Conservation (phyloP, 2,888 invertebrate species). For the Chesias legatella region DNA sequence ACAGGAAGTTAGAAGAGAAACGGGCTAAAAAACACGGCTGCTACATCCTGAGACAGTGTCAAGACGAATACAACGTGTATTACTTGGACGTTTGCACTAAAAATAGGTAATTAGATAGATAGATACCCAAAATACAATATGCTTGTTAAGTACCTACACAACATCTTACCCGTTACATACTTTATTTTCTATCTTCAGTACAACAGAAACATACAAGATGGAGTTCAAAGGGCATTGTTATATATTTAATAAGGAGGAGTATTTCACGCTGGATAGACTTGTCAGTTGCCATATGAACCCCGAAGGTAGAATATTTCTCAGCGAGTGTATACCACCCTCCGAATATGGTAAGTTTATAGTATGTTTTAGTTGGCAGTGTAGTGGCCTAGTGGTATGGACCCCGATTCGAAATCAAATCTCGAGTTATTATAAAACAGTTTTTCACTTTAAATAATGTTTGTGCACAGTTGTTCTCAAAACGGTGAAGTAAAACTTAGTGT, state of each 20-base stretch:
- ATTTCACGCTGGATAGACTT: conserved; percentile 82
- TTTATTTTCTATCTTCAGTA: conserved; percentile 63
- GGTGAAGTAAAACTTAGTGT: too few species aligned
- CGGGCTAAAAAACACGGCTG: conserved; percentile 87
- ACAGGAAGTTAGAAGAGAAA: conserved; percentile 90
- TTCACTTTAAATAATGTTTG: too few species aligned
- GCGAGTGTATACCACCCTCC: conserved; percentile 91
- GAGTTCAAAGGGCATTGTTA: conserved; percentile 73
- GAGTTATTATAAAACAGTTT: too few species aligned
- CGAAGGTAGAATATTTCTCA: conserved; percentile 81
- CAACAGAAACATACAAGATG: conserved; percentile 85
- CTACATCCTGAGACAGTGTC: conserved; percentile 91
- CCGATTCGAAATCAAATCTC: too few species aligned
- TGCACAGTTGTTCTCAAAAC: too few species aligned
- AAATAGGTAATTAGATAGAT: conserved; percentile 79
- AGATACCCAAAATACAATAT: neutral
- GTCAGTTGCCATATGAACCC: conserved; percentile 82
- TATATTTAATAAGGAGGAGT: conserved; percentile 81
- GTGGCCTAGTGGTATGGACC: too few species aligned
- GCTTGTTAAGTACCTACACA: conserved; percentile 3
- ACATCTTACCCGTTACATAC: too few species aligned
- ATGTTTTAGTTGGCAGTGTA: neutral
- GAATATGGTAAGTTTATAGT: conserved; percentile 86
- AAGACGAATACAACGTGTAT: conserved; percentile 88
- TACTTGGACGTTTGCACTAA: conserved; percentile 91